Base-by-base conservation (phyloP, 2,888 invertebrate genomes). In the Rhamphomyia laevipes region DNA sequence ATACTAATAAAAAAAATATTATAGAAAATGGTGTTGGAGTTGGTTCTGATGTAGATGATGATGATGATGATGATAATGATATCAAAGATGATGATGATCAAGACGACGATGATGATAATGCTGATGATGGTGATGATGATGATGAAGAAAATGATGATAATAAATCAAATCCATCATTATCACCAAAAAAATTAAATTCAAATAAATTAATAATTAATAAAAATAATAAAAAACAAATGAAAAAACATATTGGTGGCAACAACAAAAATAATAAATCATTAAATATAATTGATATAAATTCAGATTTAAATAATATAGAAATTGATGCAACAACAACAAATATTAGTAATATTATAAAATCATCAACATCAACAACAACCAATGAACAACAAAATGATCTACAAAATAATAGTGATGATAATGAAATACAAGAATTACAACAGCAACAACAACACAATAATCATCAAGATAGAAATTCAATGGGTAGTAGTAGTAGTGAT, bases 181-280 rank as follows among this genome's bases (percentile, higher is more conserved):
- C 57, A 44, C 64, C 64, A 30, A 51, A 53, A 53, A 46, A 51
- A 48, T 42, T 45, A 50, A 7, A 52, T 48, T 46, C 44, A 46
- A 30, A 43, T 15, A 31, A 49, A 53, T 44, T 49, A 65, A 50
- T 65, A 63, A 55, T 64, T 66, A 61, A 61, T 56, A 44, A 51
- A 63, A 56, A 61, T 55, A 42, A 55, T 47, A 31, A 46, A 55
- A 16, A 44, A 44, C 2, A 40, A 48, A 21, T 46, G 48, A 51
- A 37, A 53, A 52, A 17, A 53, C 47, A 41, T 37, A 47, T n/a
- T 12, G 50, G 43, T 50, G 50, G 35, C 46, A 49, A 48, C 56
- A 51, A 43, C 57, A 55, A 51, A 56, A 54, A 47, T 51, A 61
- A 38, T 55, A 57, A 49, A 54, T 56, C 15, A 49, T 55, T 42